These are phyloP conservation scores for Melitaea athalia DNA, from an alignment of 2,888 invertebrate species.

Conservation along the genomic window DNA sequence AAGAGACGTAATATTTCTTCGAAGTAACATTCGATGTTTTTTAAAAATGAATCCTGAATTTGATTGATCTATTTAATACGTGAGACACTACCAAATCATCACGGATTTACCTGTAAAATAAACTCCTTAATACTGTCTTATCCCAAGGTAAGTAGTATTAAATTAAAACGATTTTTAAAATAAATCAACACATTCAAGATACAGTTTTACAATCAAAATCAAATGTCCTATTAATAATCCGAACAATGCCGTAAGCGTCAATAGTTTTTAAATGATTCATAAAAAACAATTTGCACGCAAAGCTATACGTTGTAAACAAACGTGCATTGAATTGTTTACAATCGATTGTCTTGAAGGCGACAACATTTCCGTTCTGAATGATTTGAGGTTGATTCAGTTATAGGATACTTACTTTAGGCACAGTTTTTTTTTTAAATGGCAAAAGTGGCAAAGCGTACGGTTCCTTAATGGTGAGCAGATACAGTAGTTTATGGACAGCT, in stretches of 20 bases:
- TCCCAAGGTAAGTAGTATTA: no score
- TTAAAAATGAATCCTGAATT: background rate
- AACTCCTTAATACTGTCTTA: no score
- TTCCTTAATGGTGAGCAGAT: no score
- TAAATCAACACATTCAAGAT: no score
- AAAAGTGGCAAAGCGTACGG: no score
- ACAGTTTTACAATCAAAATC: background rate
- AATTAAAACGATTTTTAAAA: no score
- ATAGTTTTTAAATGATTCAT: conserved; percentile 32
- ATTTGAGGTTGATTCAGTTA: conserved; percentile 10
- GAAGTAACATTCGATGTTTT: background rate
- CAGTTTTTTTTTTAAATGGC: no score
- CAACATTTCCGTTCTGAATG: conserved; percentile 21
- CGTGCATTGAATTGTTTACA: conserved; percentile 31
- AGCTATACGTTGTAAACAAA: conserved; percentile 36
- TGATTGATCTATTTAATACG: background rate
- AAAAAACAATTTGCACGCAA: conserved; percentile 41
- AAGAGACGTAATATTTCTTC: background rate
- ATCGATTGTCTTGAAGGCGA: conserved; percentile 21
- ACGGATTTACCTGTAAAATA: background rate
- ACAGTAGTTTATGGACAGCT: no score
- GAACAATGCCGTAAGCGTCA: conserved; percentile 24
- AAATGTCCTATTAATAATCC: background rate
- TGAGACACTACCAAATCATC: background rate
- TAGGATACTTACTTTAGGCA: background rate